Evolutionary conservation across 2,113 vertebrate genomes (phyloP).

Genomic region (Salminus brasiliensis): DNA sequence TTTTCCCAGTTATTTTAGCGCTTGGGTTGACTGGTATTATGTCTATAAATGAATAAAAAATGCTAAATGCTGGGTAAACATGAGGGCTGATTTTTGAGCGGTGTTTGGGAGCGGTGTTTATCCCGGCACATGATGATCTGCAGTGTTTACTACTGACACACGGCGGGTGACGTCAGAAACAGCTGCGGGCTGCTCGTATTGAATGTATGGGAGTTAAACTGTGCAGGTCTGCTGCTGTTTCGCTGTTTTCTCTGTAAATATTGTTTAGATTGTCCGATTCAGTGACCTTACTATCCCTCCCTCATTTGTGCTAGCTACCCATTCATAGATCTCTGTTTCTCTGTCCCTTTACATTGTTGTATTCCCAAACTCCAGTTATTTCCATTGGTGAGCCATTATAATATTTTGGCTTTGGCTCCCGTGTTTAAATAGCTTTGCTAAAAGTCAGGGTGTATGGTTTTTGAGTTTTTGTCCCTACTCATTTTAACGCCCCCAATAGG

Average conservation of each 20-base stretch:
- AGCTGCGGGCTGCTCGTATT: neutral
- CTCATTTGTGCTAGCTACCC: neutral
- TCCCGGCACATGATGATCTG: neutral
- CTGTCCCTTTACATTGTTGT: neutral
- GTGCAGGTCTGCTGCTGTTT: neutral
- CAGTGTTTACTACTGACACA: constrained; percentile 1
- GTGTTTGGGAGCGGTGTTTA: neutral
- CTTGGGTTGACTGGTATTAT: no score
- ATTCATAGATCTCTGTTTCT: neutral
- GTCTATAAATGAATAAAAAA: no score
- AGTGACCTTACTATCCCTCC: neutral
- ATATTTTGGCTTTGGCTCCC: no score
- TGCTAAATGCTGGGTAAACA: no score
- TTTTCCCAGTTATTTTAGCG: no score
- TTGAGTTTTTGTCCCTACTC: no score
- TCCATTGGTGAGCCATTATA: neutral
- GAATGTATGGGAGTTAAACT: neutral
- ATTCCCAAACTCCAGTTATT: neutral
- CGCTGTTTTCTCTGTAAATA: constrained; percentile 26
- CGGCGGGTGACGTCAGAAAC: neutral
- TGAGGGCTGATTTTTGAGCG: no score
- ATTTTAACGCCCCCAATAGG: no score
- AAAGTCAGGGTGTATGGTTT: no score
- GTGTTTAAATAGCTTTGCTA: no score
- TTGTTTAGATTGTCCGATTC: neutral